Base-by-base conservation (phyloP, 2,797 vertebrate species). In the Sebastes vulpes region DNA sequence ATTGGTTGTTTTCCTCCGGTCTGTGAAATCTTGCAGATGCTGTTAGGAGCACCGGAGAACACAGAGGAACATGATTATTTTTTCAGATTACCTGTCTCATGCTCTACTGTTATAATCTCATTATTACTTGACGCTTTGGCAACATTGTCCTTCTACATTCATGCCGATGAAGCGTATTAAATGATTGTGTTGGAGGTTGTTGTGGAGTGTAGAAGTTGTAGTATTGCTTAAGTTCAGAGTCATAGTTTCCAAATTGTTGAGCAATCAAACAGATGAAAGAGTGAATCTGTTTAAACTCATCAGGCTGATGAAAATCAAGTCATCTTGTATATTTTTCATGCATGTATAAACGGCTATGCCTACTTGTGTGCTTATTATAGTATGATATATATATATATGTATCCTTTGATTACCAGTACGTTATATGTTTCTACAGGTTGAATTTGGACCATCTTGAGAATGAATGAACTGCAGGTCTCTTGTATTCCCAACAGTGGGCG, bases 401-500 rank as follows among this genome's bases (percentile, higher is more conserved):
- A 42, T 28, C 2, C 58, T 60, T 31, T 69, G 12, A 38, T 78
- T 7, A 10, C 6, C 12, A 20, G 31, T 65, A 12, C 23, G 46
- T 42, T 14, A 29, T 58, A 59, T 60, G 18, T 59, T 0, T 58
- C n/a, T 50, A 35, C 3, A 42, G 28, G 5, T 59, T 18, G 20
- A 28, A 70, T 58, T n/a, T 68, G n/a, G 42, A 38, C 26, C 10
- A 38, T 23, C 6, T 46, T n/a, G 21, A 28, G 11, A 68, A 54
- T 72, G 3, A 78, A 50, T 61, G 38, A 48, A 9, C 18, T 18
- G 0, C 6, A 7, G 5, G 26, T 50, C 0, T 4, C 1, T 2
- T 25, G 52, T 46, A 64, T 85, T 66, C 20, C 85, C 90, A 91
- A 83, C 71, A 96, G 95, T 85, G 90, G 95, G 96, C 92, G 84